Evolutionary conservation across 37 sponge, comb jelly and placozoan species (phyloP), one percentile per base, ranked within the genome.

Genomic region (Lycopodina hypogea): DNA sequence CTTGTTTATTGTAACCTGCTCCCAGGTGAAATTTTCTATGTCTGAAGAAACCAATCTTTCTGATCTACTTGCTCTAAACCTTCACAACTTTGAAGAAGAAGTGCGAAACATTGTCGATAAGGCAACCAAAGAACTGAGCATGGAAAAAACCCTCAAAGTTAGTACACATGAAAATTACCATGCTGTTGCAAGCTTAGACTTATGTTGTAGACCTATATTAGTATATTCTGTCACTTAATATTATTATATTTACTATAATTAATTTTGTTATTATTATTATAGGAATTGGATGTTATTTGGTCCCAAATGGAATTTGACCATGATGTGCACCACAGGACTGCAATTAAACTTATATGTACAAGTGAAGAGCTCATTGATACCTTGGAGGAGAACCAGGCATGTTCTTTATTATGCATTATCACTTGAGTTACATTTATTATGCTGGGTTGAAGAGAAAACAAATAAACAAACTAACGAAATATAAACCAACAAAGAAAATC

Each of bases 11-110:
- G 1, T 35, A 17, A 56, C 2, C 30, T 29, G 19, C n/a, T 70
- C 36, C 36, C 56, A 97, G 95, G 97, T 97, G 7, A 93, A 90
- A 58, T 98, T 98, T 80, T 83, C 93, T 26, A 98, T 98, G 99
- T 94, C 95, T 37, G 92, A 96, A 59, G 85, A 89, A 59, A 98
- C 96, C 32, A 93, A 76, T 23, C 88, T 98, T 57, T 87, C 92
- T 28, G 99, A 98, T 55, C 80, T 98, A 65, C 84, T 98, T 56
- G 88, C 89, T 18, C 93, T 98, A 51, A 98, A 98, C 61, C 87
- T 98, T 57, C 99, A 98, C 84, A 89, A 91, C 19, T 95, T 96
- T 87, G 99, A 98, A 67, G 99, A 98, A 85, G 99, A 98, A 55
- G 99, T 98, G 14, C 77, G 94, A 11, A 89, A 87, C 77, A 98